phyloP scores from a whole-genome alignment of 1,140 invertebrate genomes.

The Streblospio benedicti region DNA sequence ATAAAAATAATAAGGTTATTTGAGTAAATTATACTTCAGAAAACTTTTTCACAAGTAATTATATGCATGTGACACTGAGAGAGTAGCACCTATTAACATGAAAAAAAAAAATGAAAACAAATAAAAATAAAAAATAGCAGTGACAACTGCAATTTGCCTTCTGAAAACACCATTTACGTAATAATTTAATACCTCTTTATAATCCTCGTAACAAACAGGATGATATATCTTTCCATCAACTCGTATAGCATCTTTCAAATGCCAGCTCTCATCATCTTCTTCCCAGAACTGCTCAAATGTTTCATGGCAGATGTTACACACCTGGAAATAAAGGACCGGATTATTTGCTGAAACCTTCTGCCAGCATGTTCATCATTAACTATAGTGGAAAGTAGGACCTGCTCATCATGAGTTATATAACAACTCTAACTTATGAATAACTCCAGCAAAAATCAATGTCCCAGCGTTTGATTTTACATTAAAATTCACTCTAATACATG shows the following conservation, averaged over 20 bases:
- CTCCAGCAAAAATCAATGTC: not conserved
- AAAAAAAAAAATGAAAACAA: too few species aligned
- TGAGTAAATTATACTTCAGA: too few species aligned
- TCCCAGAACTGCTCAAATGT: slow-evolving; percentile 87
- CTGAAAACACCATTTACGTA: too few species aligned
- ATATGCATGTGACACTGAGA: too few species aligned
- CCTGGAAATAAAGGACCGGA: slow-evolving; percentile 35
- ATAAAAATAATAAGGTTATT: too few species aligned
- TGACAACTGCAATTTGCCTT: too few species aligned
- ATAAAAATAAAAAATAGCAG: too few species aligned
- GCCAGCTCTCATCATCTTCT: slow-evolving; percentile 93
- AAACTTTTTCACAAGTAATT: too few species aligned
- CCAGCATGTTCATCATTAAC: slow-evolving; percentile 11
- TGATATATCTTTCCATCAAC: slow-evolving; percentile 57
- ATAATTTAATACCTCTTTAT: too few species aligned
- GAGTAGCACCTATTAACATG: too few species aligned
- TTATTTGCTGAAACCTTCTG: slow-evolving; percentile 12
- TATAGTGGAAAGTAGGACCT: slow-evolving; percentile 32
- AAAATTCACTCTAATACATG: too few species aligned
- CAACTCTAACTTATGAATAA: not conserved
- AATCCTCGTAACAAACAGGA: slow-evolving; percentile 26
- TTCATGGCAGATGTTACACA: slow-evolving; percentile 82
- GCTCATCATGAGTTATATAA: not conserved
- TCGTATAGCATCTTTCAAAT: slow-evolving; percentile 70
- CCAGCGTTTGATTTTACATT: too few species aligned